Conservation (phyloP, 2,797 vertebrate genomes). For the Dromococcyx pavoninus region DNA sequence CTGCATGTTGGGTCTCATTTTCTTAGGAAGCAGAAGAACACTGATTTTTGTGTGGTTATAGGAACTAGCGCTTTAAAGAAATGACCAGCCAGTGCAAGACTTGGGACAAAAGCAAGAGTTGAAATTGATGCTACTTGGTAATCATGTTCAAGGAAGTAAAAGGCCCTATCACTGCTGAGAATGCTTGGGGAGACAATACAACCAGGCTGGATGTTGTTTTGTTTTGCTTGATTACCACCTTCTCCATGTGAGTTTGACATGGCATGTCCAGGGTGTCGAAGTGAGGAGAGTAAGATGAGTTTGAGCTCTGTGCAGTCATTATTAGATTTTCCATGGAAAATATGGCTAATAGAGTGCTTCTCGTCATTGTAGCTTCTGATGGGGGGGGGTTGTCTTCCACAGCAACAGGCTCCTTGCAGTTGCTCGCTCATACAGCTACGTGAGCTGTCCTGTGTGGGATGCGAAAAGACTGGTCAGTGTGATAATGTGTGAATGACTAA, state of each 20-base stretch:
- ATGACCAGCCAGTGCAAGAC: neutral
- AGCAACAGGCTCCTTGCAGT: neutral
- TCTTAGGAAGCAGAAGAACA: neutral
- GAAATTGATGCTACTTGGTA: neutral
- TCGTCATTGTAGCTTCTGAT: neutral
- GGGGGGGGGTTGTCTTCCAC: neutral
- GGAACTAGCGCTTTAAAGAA: neutral
- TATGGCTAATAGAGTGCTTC: neutral
- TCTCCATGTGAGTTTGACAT: neutral
- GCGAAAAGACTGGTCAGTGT: neutral
- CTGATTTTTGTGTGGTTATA: neutral
- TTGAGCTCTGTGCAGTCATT: neutral
- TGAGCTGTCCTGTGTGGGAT: neutral
- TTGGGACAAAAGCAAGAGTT: neutral
- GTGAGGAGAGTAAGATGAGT: neutral
- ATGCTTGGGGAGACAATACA: neutral
- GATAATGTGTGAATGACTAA: neutral
- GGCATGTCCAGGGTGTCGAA: neutral
- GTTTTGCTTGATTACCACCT: constrained; percentile 5
- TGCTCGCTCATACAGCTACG: neutral
- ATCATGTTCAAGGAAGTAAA: neutral
- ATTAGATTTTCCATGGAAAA: neutral
- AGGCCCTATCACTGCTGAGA: neutral
- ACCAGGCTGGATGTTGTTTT: neutral
- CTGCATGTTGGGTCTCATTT: neutral